Conservation (phyloP, 2,888 invertebrate species). For the Pemphredon lugubris region DNA sequence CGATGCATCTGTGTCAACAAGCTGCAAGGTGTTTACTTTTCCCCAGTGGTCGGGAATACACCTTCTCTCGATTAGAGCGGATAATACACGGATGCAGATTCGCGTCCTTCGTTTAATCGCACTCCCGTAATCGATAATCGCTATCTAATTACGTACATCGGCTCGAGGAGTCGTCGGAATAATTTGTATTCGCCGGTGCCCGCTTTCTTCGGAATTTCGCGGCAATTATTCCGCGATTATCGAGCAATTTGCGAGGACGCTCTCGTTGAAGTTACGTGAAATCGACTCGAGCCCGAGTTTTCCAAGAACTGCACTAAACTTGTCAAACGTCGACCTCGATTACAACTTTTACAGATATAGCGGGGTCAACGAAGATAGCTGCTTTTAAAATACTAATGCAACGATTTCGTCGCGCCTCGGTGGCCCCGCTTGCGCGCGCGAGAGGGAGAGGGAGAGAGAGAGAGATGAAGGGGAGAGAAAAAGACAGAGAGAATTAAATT, state of each 20-base stretch:
- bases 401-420: conserved; percentile 15
- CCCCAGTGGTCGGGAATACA: conserved; percentile 1
- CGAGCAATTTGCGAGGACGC: not conserved
- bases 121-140: conserved; percentile 32
- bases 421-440: not conserved
- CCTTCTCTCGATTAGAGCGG: conserved; percentile 46
- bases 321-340: conserved; percentile 47
- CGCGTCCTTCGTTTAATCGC: conserved; percentile 51
- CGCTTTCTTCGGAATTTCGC: too few species aligned
- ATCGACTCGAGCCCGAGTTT: conserved; percentile 3
- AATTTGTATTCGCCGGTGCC: too few species aligned
- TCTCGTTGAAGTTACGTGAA: conserved; percentile 17
- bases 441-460: too few species aligned
- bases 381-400: conserved; percentile 43
- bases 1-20: conserved; percentile 63
- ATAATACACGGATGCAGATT: conserved; percentile 46
- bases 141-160: conserved; percentile 26
- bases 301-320: conserved; percentile 28
- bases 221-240: too few species aligned
- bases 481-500: conserved; percentile 28
- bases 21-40: conserved; percentile 56
- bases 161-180: too few species aligned
- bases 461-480: too few species aligned
- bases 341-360: conserved; percentile 27
- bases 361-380: conserved; percentile 46